A percentile compares a stretch with the other conserved stretches of the same genome.
Evolutionary conservation across 2,113 vertebrate genomes (phyloP).

Genomic region (Cynopterus brachyotis): DNA sequence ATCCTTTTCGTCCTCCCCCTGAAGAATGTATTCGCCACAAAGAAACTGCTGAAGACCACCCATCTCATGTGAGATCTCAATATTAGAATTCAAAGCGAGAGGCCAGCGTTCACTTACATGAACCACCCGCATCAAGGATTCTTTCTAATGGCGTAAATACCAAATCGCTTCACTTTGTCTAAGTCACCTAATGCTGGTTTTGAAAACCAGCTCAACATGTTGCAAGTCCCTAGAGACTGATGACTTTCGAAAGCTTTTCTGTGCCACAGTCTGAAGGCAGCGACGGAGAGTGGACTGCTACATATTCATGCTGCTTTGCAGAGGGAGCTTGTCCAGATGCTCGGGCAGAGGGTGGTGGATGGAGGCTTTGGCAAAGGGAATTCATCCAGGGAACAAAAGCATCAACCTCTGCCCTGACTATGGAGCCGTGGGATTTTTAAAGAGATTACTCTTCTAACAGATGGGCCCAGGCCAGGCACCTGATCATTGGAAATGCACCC

Average conservation of each 20-base stretch:
- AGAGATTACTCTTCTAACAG: constrained; percentile 44
- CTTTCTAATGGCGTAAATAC: constrained; percentile 61
- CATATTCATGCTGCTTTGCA: constrained; percentile 73
- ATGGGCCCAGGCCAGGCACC: constrained; percentile 19
- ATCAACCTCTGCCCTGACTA: constrained; percentile 62
- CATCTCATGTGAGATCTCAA: constrained; percentile 50
- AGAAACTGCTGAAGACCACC: constrained; percentile 54
- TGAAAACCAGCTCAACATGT: constrained; percentile 35
- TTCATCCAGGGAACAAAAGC: constrained; percentile 69
- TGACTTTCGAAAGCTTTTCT: constrained; percentile 64
- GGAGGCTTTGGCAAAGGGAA: constrained; percentile 65
- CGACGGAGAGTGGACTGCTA: constrained; percentile 38
- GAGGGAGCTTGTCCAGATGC: constrained; percentile 64
- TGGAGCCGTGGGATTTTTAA: background rate
- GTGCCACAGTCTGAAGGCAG: constrained; percentile 54
- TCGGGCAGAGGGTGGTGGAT: background rate
- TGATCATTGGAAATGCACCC: background rate
- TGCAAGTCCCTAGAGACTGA: constrained; percentile 45
- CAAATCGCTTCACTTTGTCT: constrained; percentile 58
- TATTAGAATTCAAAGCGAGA: constrained; percentile 33
- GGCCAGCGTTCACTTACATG: constrained; percentile 30
- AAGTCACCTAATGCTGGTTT: constrained; percentile 64
- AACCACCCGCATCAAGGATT: constrained; percentile 9
- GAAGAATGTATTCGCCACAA: constrained; percentile 62
- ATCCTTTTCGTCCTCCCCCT: background rate